phyloP scores from a whole-genome alignment of 1,140 invertebrate species.

The Micrasema minimum region DNA sequence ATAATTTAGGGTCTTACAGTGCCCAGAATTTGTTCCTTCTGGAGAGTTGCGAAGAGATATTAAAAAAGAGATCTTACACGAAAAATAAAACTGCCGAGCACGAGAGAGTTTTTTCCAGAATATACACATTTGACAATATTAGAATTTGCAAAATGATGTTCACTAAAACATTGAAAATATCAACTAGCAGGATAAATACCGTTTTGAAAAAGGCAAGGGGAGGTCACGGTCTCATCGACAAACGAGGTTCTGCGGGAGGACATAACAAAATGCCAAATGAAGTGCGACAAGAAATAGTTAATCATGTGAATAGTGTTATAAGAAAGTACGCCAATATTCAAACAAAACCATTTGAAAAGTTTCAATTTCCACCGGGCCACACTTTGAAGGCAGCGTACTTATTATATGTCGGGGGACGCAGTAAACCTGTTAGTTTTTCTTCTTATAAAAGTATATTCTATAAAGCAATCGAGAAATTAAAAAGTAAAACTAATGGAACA shows the following conservation, averaged over 20 bases:
- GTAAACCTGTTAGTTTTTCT: slow-evolving; percentile 22
- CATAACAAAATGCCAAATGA: slow-evolving; percentile 17
- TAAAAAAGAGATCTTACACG: slow-evolving; percentile 17
- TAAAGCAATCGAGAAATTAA: slow-evolving; percentile 9
- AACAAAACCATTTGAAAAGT: too few relatives aligned
- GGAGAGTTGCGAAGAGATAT: slow-evolving; percentile 3
- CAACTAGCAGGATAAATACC: slow-evolving; percentile 2
- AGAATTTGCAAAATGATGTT: slow-evolving; percentile 17
- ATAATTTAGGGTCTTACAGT: slow-evolving; percentile 21
- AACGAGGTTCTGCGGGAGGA: slow-evolving; percentile 10
- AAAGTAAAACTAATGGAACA: too few relatives aligned
- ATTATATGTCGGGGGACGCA: slow-evolving; percentile 10
- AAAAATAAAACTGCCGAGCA: slow-evolving; percentile 12
- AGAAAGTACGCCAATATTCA: too few relatives aligned
- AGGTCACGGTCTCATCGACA: slow-evolving; percentile 1
- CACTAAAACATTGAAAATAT: slow-evolving; percentile 20
- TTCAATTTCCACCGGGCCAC: neutral
- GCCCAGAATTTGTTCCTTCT: slow-evolving; percentile 31
- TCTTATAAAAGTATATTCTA: slow-evolving; percentile 16
- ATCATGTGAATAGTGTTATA: slow-evolving; percentile 9
- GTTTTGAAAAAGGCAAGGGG: slow-evolving; percentile 16
- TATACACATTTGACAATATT: slow-evolving; percentile 2
- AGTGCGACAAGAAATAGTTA: neutral
- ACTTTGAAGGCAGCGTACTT: slow-evolving; percentile 14
- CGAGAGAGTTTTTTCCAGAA: slow-evolving; percentile 5